Evolutionary conservation across 1,140 invertebrate genomes (phyloP).

Genomic region (Saccostrea glomerata): DNA sequence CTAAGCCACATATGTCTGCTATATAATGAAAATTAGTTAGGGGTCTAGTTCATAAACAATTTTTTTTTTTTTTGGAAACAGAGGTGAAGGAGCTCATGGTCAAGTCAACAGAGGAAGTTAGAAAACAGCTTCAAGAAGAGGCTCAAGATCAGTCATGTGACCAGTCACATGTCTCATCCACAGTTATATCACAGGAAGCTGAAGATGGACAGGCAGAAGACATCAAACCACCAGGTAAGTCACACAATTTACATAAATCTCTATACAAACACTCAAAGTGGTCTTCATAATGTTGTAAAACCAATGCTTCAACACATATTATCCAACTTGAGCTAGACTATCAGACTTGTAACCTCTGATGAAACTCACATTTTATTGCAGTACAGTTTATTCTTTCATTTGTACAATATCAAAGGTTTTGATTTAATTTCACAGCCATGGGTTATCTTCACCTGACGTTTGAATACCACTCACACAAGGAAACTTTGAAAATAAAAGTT

Average conservation of each 20-base stretch:
- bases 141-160: conserved; percentile 6
- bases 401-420: not conserved
- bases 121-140: conserved; percentile 35
- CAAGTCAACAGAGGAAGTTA: conserved; percentile 46
- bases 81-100: conserved; percentile 53
- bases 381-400: too few species aligned
- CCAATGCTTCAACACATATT: too few species aligned
- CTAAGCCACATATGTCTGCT: too few species aligned
- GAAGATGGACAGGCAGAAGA: conserved; percentile 36
- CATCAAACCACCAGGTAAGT: conserved; percentile 49
- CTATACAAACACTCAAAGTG: too few species aligned
- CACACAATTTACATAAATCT: not conserved
- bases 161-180: not conserved
- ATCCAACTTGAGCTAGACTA: too few species aligned
- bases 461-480: conserved; percentile 74
- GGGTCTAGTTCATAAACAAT: too few species aligned
- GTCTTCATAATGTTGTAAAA: too few species aligned
- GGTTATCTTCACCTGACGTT: conserved; percentile 75
- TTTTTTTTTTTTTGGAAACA: conserved; percentile 21
- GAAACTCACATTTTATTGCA: too few species aligned
- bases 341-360: too few species aligned
- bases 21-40: too few species aligned
- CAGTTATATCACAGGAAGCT: not conserved
- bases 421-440: conserved; percentile 63
- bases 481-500: conserved; percentile 71